Conservation (phyloP, 2,797 vertebrate genomes). For the Vespertilio murinus region DNA sequence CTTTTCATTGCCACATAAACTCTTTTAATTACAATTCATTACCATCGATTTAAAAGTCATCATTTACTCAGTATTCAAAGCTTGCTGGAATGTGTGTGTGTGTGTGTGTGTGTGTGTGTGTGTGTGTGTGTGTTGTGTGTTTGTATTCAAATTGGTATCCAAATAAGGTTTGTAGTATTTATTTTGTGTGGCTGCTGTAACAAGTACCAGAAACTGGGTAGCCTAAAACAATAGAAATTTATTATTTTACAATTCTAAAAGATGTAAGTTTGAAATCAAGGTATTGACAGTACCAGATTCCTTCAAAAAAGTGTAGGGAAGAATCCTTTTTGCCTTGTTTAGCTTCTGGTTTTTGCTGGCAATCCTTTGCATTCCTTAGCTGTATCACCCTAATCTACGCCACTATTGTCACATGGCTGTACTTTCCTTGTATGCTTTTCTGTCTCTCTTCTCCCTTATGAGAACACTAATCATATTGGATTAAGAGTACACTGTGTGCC, state of each 20-base stretch:
- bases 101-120: not conserved
- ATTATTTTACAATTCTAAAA: not conserved
- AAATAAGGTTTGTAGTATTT: not conserved
- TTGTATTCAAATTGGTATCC: not conserved
- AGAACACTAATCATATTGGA: not conserved
- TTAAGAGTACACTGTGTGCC: not conserved
- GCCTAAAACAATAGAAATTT: not conserved
- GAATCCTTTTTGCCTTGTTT: not conserved
- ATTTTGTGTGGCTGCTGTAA: not conserved
- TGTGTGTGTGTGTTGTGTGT: not conserved
- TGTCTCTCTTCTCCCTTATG: not conserved
- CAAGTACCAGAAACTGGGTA: not conserved
- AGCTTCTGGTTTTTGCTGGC: not conserved
- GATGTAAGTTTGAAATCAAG: not conserved
- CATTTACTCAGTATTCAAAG: not conserved
- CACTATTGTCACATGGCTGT: not conserved
- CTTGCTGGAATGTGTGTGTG: not conserved
- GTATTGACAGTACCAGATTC: not conserved
- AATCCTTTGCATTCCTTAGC: not conserved
- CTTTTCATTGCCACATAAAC: not conserved
- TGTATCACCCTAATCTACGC: not conserved
- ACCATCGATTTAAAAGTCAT: not conserved
- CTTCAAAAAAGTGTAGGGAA: not conserved
- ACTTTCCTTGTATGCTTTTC: not conserved
- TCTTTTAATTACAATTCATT: not conserved